These are phyloP conservation scores for Zaprionus gabonicus DNA, from an alignment of 1,140 invertebrate species.

Conservation along the genomic window DNA sequence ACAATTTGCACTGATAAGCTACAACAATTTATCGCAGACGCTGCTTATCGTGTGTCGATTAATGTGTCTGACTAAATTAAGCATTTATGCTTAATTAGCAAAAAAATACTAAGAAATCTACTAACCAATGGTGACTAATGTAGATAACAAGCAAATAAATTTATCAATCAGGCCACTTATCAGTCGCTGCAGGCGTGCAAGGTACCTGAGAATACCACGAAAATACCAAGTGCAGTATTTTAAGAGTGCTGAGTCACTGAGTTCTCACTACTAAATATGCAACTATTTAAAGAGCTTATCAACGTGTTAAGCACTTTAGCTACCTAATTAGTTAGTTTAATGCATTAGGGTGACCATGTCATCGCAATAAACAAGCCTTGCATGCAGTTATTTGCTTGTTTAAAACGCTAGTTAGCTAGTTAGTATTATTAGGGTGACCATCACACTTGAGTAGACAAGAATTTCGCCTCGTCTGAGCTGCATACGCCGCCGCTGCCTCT, in stretches of 20 bases:
- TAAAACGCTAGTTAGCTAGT: background rate
- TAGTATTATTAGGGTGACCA: slow-evolving; percentile 6
- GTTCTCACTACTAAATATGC: background rate
- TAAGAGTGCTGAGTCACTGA: background rate
- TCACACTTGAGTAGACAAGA: background rate
- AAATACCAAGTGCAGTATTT: slow-evolving; percentile 1
- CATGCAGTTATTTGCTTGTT: background rate
- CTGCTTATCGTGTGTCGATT: background rate
- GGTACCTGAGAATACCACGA: background rate
- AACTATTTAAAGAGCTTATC: background rate
- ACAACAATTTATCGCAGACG: background rate
- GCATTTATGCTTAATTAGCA: background rate
- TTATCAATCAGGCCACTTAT: background rate
- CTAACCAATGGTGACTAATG: background rate
- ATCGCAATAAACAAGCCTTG: background rate
- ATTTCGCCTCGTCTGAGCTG: background rate
- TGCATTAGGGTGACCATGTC: background rate
- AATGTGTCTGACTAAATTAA: background rate
- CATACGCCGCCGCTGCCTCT: background rate
- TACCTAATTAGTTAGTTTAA: background rate
- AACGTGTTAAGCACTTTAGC: no score
- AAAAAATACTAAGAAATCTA: slow-evolving; percentile 4
- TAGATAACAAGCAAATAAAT: background rate
- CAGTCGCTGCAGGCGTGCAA: background rate
- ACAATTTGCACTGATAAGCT: background rate